Evolutionary conservation across 2,113 vertebrate species (phyloP).

Genomic region (Ginglymostoma cirratum): DNA sequence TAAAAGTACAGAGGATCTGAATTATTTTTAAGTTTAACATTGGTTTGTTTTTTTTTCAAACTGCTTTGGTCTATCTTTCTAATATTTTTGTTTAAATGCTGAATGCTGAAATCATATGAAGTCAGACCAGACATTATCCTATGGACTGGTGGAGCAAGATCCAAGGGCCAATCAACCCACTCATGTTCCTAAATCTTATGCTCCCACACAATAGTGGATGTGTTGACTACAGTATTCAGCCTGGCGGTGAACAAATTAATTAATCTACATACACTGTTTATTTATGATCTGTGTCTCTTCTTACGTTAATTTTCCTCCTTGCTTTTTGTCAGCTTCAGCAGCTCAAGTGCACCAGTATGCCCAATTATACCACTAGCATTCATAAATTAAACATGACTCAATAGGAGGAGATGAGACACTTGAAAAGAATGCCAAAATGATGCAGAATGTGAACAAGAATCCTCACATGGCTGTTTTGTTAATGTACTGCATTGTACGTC

Average conservation of each 20-base stretch:
- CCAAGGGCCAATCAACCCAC: no score
- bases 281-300: not conserved
- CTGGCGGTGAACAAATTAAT: not conserved
- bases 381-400: not conserved
- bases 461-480: not conserved
- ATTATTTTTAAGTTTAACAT: not conserved
- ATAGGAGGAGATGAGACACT: not conserved
- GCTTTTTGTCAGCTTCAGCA: not conserved
- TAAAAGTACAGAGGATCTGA: not conserved
- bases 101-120: no score
- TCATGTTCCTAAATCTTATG: no score
- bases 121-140: no score
- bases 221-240: not conserved
- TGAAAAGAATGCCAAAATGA: not conserved
- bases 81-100: not conserved
- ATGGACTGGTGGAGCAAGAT: no score
- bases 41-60: not conserved
- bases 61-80: not conserved
- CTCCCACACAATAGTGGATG: no score
- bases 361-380: not conserved
- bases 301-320: not conserved
- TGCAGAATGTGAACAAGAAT: not conserved
- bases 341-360: not conserved
- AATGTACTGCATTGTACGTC: not conserved
- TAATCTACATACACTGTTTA: not conserved